Conservation (phyloP, 2,888 invertebrate species). For the Cyrtodaria siliqua region DNA sequence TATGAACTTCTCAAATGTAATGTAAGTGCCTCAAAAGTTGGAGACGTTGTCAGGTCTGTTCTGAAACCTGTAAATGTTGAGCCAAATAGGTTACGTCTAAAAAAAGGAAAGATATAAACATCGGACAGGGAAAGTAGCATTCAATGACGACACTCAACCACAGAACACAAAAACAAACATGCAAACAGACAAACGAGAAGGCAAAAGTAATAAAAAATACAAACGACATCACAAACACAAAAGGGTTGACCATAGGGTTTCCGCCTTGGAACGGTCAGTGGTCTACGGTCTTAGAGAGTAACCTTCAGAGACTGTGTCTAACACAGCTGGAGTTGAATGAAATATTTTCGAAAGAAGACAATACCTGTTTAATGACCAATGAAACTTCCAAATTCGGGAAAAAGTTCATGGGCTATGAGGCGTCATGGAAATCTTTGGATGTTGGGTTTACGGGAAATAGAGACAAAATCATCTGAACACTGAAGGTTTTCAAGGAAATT, state of each 20-base stretch:
- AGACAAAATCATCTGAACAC: slow-evolving; percentile 38
- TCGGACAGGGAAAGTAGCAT: too few relatives aligned
- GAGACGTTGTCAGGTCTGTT: slow-evolving; percentile 10
- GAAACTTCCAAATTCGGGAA: slow-evolving; percentile 42
- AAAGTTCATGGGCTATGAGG: slow-evolving; percentile 39
- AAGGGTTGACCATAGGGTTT: too few relatives aligned
- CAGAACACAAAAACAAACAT: too few relatives aligned
- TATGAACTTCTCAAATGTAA: slow-evolving; percentile 19
- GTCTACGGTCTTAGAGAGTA: slow-evolving; percentile 15
- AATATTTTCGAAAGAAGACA: slow-evolving; percentile 10
- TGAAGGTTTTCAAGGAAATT: slow-evolving; percentile 39
- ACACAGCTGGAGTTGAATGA: slow-evolving; percentile 12
- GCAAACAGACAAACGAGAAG: too few relatives aligned
- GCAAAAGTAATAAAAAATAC: too few relatives aligned
- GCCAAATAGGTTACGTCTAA: slow-evolving; percentile 12
- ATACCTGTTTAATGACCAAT: slow-evolving; percentile 16
- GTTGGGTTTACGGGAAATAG: slow-evolving; percentile 41
- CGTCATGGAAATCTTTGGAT: slow-evolving; percentile 36
- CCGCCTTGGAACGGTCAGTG: too few relatives aligned
- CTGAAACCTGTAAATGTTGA: slow-evolving; percentile 3
- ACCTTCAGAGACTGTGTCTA: slow-evolving; percentile 17
- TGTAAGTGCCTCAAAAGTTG: slow-evolving; percentile 19
- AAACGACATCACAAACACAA: too few relatives aligned
- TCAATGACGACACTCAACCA: too few relatives aligned
- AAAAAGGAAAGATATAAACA: too few relatives aligned